Base-by-base conservation (phyloP, 2,113 vertebrate genomes). In the Dipodomys merriami region DNA sequence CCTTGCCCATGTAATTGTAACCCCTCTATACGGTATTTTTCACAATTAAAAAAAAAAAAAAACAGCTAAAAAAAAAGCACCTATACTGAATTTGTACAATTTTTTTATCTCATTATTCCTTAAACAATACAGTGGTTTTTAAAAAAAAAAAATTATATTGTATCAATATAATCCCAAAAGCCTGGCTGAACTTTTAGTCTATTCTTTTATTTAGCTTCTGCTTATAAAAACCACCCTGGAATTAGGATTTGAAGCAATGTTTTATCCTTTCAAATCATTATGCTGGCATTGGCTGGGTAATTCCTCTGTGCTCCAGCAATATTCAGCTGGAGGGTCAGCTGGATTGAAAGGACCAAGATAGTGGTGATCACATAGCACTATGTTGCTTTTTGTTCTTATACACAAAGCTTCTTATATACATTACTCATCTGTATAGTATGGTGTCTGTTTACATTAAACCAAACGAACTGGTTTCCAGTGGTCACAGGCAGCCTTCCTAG, bases 181-280 rank as follows among this genome's bases (percentile, higher is more conserved):
- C 39, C 49, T 79, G 73, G 53, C 64, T 72, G 69, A 86, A 90
- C 83, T 91, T 84, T 74, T 60, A 79, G 72, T 23, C 29, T 57
- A 13, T 77, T 0, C 49, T 86, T 46, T 90, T 77, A 25, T 65
- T 82, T 90, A 77, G 11, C 6, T 53, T 83, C 87, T 83, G 35
- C 77, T 83, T 83, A 35, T 23, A 88, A 83, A 73, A 27, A 53
- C 39, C 69, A 86, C 6, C 1, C 30, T 8, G 53, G 62, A 77
- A 79, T n/a, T 69, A 35, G 62, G 39, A 6, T 29, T 73, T 83
- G 44, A 95, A 71, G n/a, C 65, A 65, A 8, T 27, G 35, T 33
- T 46, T 23, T 69, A 57, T n/a, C 49, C 10, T 35, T 86, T 86
- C 68, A 57, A 57, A 18, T 5, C 65, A 64, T n/a, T 76, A 1